Evolutionary conservation across 2,888 invertebrate genomes (phyloP), one percentile per base, ranked within the genome.

Genomic region (Campopleginae sp.): DNA sequence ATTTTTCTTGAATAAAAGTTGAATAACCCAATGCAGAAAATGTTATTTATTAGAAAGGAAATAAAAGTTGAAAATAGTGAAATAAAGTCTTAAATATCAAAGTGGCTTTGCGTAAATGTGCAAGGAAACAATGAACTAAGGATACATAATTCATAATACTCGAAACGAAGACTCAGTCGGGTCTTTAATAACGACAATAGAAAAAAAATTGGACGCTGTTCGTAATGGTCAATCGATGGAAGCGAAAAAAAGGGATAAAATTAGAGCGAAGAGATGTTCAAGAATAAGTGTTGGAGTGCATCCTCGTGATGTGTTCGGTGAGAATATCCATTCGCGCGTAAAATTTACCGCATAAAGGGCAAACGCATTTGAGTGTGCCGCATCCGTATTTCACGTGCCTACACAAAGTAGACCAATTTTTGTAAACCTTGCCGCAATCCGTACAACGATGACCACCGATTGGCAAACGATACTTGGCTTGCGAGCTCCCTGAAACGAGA

Each of bases 351-450:
- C 92, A 92, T 68, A 89, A 87, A 78, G 90, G 88, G 82, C 92
- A 92, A 44, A 90, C 86, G 79, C 90, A 91, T 76, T 90, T 91
- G 65, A 89, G 85, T 74, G 90, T 91, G 44, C 93, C 92, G 85
- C 93, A 94, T 87, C 91, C 92, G 84, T 93, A 93, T 58, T 91
- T 91, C 78, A 85, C 87, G 87, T 93, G 93, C 58, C 93, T 90
- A 86, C 88, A 91, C 85, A 94, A 87, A 19, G 92, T 92, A 38
- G 92, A 93, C 48, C 87, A 87, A 88, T 90, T 90, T 89, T 91
- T 92, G 89, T 92, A 93, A 70, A 89, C 84, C 83, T 91, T 92
- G 71, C 91, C 91, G 87, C 92, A 92, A 80, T 87, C 88, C 82
- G 82, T 80, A 77, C 92, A 92, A 83, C 86, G 87, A 79, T 90